phyloP scores from a whole-genome alignment of 2,888 invertebrate species.

The Cheilosia pagana region DNA sequence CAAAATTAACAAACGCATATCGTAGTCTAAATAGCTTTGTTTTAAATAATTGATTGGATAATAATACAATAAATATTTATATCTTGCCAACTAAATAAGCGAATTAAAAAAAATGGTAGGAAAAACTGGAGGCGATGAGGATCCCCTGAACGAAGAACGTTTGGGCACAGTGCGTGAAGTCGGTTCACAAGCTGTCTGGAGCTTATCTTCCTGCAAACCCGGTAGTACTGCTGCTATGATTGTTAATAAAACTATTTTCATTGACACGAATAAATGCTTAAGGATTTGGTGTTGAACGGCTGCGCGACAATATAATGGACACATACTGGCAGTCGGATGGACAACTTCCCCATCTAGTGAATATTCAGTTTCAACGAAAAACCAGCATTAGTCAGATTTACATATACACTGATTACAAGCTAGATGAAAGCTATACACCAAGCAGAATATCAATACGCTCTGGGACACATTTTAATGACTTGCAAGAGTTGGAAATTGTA shows the following conservation, averaged over 20 bases:
- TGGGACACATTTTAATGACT: conserved; percentile 97
- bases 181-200: conserved; percentile 97
- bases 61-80: neutral
- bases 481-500: conserved; percentile 97
- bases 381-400: conserved; percentile 97
- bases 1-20: neutral
- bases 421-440: conserved; percentile 99
- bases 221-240: conserved; percentile 84
- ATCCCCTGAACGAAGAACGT: conserved; percentile 82
- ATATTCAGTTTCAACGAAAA: conserved; percentile 97
- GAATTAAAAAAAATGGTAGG: conserved; percentile 54
- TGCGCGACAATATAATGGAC: conserved; percentile 97
- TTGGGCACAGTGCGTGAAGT: conserved; percentile 89
- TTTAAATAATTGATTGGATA: neutral
- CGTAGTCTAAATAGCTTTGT: neutral
- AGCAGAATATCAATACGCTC: conserved; percentile 96
- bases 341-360: conserved; percentile 98
- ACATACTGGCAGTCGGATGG: conserved; percentile 99
- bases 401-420: conserved; percentile 98
- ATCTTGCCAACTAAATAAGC: neutral
- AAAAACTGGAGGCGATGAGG: conserved; percentile 79
- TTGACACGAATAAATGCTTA: conserved; percentile 28
- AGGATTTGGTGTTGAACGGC: conserved; percentile 99
- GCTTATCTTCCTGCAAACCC: conserved; percentile 98
- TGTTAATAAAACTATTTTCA: conserved; percentile 1